Evolutionary conservation across 2,113 vertebrate species (phyloP).

Genomic region (Prochilodus magdalenae): DNA sequence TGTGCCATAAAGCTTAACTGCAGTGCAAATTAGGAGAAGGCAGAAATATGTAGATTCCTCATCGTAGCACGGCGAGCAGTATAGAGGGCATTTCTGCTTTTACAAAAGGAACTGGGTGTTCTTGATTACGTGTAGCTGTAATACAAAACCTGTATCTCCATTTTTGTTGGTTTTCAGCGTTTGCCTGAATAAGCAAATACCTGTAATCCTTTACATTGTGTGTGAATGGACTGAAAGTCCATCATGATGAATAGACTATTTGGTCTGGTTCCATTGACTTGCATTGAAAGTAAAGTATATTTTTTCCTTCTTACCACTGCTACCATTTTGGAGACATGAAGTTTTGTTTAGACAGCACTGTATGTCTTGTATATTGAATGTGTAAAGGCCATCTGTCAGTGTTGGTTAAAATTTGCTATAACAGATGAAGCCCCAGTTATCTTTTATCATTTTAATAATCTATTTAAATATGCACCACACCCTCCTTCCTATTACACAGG

Average conservation of each 20-base stretch:
- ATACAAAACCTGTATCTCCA: background rate
- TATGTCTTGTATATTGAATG: too few relatives aligned
- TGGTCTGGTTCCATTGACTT: too few relatives aligned
- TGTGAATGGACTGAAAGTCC: too few relatives aligned
- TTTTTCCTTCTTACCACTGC: too few relatives aligned
- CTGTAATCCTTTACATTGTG: too few relatives aligned
- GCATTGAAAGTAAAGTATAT: too few relatives aligned
- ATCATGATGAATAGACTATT: too few relatives aligned
- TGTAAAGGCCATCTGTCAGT: too few relatives aligned
- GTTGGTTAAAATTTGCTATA: background rate
- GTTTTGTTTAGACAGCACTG: too few relatives aligned
- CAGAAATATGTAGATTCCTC: background rate
- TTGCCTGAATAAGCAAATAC: too few relatives aligned
- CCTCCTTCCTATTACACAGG: constrained; percentile 67
- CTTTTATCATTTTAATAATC: background rate
- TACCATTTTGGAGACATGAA: too few relatives aligned
- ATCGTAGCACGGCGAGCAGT: background rate
- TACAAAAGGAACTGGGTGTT: background rate
- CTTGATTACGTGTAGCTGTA: background rate
- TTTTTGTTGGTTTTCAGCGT: too few relatives aligned
- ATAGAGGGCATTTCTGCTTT: background rate
- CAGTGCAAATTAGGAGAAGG: background rate
- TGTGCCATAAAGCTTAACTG: background rate
- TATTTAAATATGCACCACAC: background rate
- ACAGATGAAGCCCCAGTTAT: background rate